A percentile compares a stretch with the other conserved stretches of the same genome.
Evolutionary conservation across 35 echinoderm and acorn worm species (phyloP).

Genomic region (Strongylocentrotus purpuratus): DNA sequence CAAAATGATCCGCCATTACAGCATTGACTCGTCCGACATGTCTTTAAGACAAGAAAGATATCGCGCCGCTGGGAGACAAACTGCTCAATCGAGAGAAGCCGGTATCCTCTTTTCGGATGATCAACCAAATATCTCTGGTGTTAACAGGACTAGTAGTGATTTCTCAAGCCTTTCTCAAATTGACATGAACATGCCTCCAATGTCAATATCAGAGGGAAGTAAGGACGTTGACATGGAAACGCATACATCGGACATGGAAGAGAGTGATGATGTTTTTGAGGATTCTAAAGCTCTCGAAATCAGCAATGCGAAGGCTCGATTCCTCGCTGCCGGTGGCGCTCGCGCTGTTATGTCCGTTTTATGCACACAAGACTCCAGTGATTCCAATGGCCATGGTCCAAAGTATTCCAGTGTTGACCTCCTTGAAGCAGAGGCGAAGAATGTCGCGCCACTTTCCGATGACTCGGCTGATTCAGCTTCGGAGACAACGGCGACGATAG

Average conservation of each 20-base stretch:
- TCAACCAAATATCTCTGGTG: conserved; percentile 15
- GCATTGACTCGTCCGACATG: conserved; percentile 72
- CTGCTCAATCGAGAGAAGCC: conserved; percentile 2
- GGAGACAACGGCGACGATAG: not conserved
- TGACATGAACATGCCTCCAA: not conserved
- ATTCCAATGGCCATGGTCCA: conserved; percentile 52
- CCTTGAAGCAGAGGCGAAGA: conserved; percentile 24
- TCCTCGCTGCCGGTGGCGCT: conserved; percentile 85
- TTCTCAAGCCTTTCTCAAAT: not conserved
- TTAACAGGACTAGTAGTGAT: conserved; percentile 4
- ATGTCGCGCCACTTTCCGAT: not conserved
- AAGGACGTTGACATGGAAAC: conserved; percentile 41
- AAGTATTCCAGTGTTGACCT: conserved; percentile 51
- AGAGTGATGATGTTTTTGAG: conserved; percentile 47
- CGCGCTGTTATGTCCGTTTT: conserved; percentile 86
- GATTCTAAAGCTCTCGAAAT: not conserved
- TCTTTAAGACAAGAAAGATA: conserved; percentile 44
- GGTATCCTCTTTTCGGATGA: conserved; percentile 32
- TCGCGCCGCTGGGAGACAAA: conserved; percentile 32
- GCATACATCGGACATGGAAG: conserved; percentile 39
- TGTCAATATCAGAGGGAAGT: conserved; percentile 5
- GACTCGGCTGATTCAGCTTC: not conserved
- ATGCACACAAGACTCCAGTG: conserved; percentile 83
- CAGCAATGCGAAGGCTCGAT: conserved; percentile 90
- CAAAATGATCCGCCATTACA: conserved; percentile 75